Evolutionary conservation across 2,797 vertebrate species (phyloP), one percentile per base, ranked within the genome.

Genomic region (Pteronotus mesoamericanus): DNA sequence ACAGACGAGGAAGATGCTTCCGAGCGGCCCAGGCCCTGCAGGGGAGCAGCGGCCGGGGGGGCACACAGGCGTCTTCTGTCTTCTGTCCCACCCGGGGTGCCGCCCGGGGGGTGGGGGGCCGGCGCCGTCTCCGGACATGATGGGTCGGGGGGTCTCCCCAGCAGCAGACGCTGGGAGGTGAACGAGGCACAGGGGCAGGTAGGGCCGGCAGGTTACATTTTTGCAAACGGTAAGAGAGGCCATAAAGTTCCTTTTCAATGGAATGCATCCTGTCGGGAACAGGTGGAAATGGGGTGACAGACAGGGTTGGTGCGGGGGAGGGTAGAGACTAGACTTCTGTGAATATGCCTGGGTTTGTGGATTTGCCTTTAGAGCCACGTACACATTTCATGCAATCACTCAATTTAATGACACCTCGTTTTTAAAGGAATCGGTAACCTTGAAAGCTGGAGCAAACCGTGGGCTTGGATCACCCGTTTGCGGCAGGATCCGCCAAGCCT

Each of bases 261-360:
- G 66, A 68, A 53, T 48, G 51, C 24, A 26, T 39, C 39, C 48
- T 59, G 22, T 3, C 19, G 61, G n/a, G 86, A 53, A 46, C 6
- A 15, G 77, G 55, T 2, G 29, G n/a, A 15, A 12, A 61, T 4
- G 48, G 16, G 37, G 78, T 22, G 29, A 6, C 18, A 83, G 9
- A 59, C 51, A 39, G 2, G 46, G 14, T n/a, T n/a, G n/a, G n/a
- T n/a, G n/a, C n/a, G n/a, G n/a, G n/a, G n/a, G n/a, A n/a, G n/a
- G 4, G 29, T 2, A 1, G 34, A 34, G 34, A 14, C 4, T 1
- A 37, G 68, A n/a, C 64, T 39, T 46, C 0, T 16, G 9, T 9
- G 39, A 16, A 6, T 6, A 8, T 2, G 3, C 9, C 51, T 39
- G 9, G 2, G 9, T 51, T n/a, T n/a, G 32, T n/a, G 48, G 61